Evolutionary conservation across 2,113 vertebrate genomes (phyloP), one percentile per base, ranked within the genome.

Genomic region (Morone chrysops): DNA sequence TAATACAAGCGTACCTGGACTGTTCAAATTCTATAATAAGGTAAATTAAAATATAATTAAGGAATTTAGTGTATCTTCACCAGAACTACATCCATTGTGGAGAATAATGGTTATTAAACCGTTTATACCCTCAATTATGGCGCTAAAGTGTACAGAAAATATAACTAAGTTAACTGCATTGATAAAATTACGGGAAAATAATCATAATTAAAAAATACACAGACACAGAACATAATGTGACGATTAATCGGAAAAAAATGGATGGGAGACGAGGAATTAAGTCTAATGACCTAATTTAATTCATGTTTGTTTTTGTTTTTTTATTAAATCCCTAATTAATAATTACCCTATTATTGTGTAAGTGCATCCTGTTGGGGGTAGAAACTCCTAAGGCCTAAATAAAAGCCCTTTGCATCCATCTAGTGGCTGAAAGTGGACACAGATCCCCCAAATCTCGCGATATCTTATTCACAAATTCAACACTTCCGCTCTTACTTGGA

Each of bases 381-480:
- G 6, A 50, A 36, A 2, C 12, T 2, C 25, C 25, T 54, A 16
- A 17, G 6, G 2, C 6, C 5, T 11, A 10, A 41, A 61, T 75
- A 0, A 5, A 62, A 59, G 9, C 2, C 0, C 8, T 81, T 45
- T 84, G 66, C 56, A 68, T 38, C 86, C 18, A 71, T 68, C 88
- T 87, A 41, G 31, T 81, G 86, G 84, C 36, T 22, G 0, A 54
- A 86, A 22, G 0, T 13, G n/a, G 50, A 3, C 20, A 9, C 1
- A 25, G 2, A 38, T 4, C 8, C 2, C 5, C 0, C 0, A 70
- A 51, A 50, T 56, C 48, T 82, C 82, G 82, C 75, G 87, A 71
- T 69, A 82, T 31, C 31, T 31, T 31, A 31, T 1, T 2, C 0
- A 25, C 25, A n/a, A 56, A 25, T 50, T 22, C 63, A 1, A 41